Evolutionary conservation across 2,888 invertebrate species (phyloP), one percentile per base, ranked within the genome.

Genomic region (Drosophila kuntzei): DNA sequence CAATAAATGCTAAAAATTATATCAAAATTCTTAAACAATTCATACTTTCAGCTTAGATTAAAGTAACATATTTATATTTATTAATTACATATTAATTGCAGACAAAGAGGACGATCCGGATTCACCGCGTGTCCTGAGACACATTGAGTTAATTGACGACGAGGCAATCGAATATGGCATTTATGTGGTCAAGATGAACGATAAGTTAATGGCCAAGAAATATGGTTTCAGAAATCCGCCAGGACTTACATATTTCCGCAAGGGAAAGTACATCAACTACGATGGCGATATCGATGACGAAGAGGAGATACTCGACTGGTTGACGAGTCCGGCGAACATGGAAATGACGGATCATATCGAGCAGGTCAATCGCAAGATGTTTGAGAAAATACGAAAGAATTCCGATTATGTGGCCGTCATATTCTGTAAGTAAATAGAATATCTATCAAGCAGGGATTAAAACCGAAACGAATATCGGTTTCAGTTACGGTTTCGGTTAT

Each of bases 321-420:
- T 98, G 12, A 98, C 98, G 0, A 96, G 97, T 91, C 98, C 98
- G 0, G 96, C 97, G 86, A 98, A 98, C 84, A 98, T 98, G 98
- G 98, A 98, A 92, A 93, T 98, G 67, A 97, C 96, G 5, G 98
- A 98, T 92, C 96, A 97, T 80, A 98, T 98, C 57, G 98, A 98
- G 91, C 95, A 96, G 90, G 97, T 98, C 12, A 98, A 98, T 91
- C 94, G 94, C 61, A 97, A 98, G 93, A 98, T 98, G 98, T 97
- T 98, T 90, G 96, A 97, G 71, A 97, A 98, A 92, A 96, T 98
- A 85, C 94, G 97, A 44, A 96, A 97, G 90, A 95, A 96, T 29
- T 97, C 97, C 0, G 97, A 98, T 90, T 97, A 97, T 90, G 95
- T 98, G 27, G 98, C 98, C 6, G 97, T 97, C 55, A 97, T 98